Evolutionary conservation across 2,797 vertebrate genomes (phyloP).

Genomic region (Micrastur ruficollis): DNA sequence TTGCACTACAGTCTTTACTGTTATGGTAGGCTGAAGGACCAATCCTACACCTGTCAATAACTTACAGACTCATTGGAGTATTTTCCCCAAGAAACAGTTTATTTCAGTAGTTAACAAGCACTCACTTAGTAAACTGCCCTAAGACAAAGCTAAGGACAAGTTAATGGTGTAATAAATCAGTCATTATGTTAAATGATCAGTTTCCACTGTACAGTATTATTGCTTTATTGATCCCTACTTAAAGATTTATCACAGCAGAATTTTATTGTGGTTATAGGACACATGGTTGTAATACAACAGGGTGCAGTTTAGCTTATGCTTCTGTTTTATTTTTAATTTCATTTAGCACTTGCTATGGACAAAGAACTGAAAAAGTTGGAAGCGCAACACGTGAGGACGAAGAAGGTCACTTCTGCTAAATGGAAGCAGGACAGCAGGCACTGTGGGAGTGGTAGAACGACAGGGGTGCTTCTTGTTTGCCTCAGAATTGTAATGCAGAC

Average conservation of each 20-base stretch:
- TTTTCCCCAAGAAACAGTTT: constrained; percentile 62
- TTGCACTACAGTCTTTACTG: background rate
- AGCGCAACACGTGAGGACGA: accelerated
- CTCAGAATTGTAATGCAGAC: background rate
- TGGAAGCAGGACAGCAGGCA: background rate
- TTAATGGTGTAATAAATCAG: constrained; percentile 75
- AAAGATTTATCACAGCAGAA: constrained; percentile 69
- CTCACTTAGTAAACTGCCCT: constrained; percentile 62
- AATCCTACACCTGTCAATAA: background rate
- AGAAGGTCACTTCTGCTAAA: background rate
- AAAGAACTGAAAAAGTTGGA: background rate
- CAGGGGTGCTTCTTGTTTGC: background rate
- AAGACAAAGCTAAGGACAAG: constrained; percentile 63
- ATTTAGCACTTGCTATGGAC: constrained; percentile 20
- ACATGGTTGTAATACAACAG: constrained; percentile 45
- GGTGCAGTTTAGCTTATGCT: constrained; percentile 63
- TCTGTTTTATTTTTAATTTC: constrained; percentile 42
- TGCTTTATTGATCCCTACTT: constrained; percentile 72
- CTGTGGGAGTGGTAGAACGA: background rate
- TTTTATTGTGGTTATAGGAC: constrained; percentile 68
- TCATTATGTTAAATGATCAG: constrained; percentile 69
- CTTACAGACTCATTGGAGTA: background rate
- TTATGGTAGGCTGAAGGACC: background rate
- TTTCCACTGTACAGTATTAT: constrained; percentile 67
- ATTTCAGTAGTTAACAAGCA: constrained; percentile 69